Evolutionary conservation across 2,113 vertebrate species (phyloP), one percentile per base, ranked within the genome.

Genomic region (Melanostigma gelatinosum): DNA sequence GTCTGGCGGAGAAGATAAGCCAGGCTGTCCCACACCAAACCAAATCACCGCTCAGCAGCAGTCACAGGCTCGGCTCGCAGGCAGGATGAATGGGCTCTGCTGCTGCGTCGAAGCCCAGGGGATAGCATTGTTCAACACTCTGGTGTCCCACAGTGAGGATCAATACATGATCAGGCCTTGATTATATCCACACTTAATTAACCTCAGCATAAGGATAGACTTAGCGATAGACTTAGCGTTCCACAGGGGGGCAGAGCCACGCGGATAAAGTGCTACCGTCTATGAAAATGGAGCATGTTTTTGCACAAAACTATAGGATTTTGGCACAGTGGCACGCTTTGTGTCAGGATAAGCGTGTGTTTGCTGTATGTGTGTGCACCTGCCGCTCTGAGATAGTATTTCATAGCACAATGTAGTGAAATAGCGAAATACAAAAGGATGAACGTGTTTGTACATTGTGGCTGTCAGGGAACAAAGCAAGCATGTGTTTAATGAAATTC

Each of bases 131-230:
- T 93, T 87, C 87, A 89, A 89, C 87, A 86, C 83, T 68, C 78
- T 15, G 27, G n/a, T 75, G 75, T 90, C 86, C 87, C 85, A 84
- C 79, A 69, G 84, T 82, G 80, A 74, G 83, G 87, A 94, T 93
- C 88, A 81, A 92, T 92, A 89, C 83, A 87, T 61, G 79, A 93
- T 93, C 92, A 84, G 79, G 72, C 81, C 87, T 83, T 80, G 92
- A 94, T 93, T 92, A 84, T 93, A 85, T 92, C 89, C 90, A 90
- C 88, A 91, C 91, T 90, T 93, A 95, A 93, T 95, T 91, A 93
- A 94, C 91, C 88, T 82, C 57, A 36, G 50, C 65, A 62, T 77
- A 83, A 88, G 72, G 82, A 88, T 69, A 85, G 85, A 75, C 83
- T 78, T 36, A 83, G 79, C 10, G 2, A 50, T 50, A 50, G 48